Evolutionary conservation across 2,888 invertebrate genomes (phyloP).

Genomic region (Lepidonotus clava): DNA sequence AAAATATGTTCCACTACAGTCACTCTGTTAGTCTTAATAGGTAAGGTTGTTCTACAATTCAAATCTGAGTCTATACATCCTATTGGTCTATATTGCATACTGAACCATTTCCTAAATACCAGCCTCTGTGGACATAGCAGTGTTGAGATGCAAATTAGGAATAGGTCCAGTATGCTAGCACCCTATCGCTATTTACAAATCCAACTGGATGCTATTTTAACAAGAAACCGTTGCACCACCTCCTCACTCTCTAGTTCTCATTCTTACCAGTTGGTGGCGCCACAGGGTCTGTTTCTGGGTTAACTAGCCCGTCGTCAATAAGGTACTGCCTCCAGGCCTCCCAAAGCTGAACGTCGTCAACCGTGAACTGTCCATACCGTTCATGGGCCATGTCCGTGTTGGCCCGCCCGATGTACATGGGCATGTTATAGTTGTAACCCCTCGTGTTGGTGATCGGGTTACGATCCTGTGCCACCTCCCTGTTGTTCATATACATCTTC

Average conservation of each 20-base stretch:
- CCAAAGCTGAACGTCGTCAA: conserved; percentile 75
- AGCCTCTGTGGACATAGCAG: too few species aligned
- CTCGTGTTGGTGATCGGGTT: neutral
- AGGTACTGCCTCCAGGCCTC: conserved; percentile 67
- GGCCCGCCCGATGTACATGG: conserved; percentile 71
- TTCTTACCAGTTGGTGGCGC: conserved; percentile 19
- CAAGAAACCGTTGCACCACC: too few species aligned
- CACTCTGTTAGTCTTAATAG: too few species aligned
- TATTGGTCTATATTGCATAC: too few species aligned
- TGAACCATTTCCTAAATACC: too few species aligned
- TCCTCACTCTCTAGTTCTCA: neutral
- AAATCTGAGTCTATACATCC: too few species aligned
- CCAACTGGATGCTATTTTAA: too few species aligned
- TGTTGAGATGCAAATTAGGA: too few species aligned
- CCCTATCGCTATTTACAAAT: too few species aligned
- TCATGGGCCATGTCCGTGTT: conserved; percentile 67
- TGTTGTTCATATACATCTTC: conserved; percentile 72
- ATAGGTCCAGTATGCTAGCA: too few species aligned
- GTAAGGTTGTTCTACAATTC: too few species aligned
- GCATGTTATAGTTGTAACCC: conserved; percentile 3
- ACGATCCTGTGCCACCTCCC: conserved; percentile 61
- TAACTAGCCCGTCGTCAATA: conserved; percentile 51
- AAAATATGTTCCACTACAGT: too few species aligned
- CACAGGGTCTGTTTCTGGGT: neutral
- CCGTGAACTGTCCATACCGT: conserved; percentile 66